Evolutionary conservation across 2,113 vertebrate genomes (phyloP).

Genomic region (Microtus richardsoni): DNA sequence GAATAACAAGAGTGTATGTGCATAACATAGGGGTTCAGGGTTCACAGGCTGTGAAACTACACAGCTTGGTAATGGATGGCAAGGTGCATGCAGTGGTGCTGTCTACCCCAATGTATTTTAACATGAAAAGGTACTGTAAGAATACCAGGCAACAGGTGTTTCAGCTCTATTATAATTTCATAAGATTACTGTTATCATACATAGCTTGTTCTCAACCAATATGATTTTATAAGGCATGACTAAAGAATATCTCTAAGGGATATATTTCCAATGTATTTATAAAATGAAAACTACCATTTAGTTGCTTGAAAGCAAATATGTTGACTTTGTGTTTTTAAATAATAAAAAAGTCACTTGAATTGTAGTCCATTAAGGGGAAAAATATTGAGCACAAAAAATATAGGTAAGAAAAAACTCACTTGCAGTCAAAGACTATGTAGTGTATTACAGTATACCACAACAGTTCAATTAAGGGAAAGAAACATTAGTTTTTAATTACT

Average conservation of each 20-base stretch:
- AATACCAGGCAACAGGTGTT: neutral
- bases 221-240: neutral
- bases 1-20: neutral
- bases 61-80: neutral
- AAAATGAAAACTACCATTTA: conserved; percentile 21
- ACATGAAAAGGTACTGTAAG: neutral
- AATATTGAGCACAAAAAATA: neutral
- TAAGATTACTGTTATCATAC: neutral
- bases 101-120: neutral
- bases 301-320: neutral
- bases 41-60: neutral
- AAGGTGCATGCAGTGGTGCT: neutral
- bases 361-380: neutral
- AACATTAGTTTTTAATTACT: neutral
- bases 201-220: neutral
- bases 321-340: conserved; percentile 5
- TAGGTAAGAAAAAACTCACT: neutral
- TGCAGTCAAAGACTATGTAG: neutral
- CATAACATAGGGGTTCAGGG: neutral
- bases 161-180: neutral
- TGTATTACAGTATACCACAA: neutral
- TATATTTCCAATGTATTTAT: neutral
- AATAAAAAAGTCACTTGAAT: neutral
- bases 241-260: conserved; percentile 19
- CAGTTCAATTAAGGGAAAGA: conserved; percentile 17